phyloP scores from a whole-genome alignment of 2,113 vertebrate species.

The Heterotilapia buettikoferi region DNA sequence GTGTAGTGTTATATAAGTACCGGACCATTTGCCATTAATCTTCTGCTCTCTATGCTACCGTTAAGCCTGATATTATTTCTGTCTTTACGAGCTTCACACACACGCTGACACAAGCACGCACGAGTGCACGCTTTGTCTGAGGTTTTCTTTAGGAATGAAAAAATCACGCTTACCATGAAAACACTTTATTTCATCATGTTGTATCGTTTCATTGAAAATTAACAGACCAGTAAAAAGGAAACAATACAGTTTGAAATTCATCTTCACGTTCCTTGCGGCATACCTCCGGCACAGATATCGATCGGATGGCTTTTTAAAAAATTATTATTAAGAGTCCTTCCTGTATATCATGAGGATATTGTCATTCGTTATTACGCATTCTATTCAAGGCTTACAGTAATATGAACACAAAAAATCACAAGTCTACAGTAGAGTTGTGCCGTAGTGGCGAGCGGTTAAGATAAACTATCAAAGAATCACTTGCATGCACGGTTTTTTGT shows the following conservation, averaged over 20 bases:
- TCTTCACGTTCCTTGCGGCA: not conserved
- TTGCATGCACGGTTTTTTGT: slow-evolving; percentile 70
- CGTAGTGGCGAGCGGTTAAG: slow-evolving; percentile 36
- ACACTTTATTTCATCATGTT: slow-evolving; percentile 67
- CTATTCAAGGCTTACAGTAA: slow-evolving; percentile 57
- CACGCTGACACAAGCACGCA: not conserved
- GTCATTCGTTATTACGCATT: slow-evolving; percentile 47
- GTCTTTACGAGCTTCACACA: not conserved
- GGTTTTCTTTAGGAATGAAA: not conserved
- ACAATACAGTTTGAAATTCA: slow-evolving; percentile 41
- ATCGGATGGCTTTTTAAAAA: slow-evolving; percentile 46
- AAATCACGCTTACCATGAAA: slow-evolving; percentile 54
- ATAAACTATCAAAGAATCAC: slow-evolving; percentile 60
- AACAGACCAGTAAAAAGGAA: slow-evolving; percentile 59
- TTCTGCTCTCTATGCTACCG: not conserved
- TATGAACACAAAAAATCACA: slow-evolving; percentile 67
- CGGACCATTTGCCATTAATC: not conserved
- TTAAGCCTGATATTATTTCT: not conserved
- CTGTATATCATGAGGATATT: slow-evolving; percentile 11
- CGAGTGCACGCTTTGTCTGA: not conserved
- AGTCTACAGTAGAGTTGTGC: slow-evolving; percentile 58
- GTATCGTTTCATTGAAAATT: slow-evolving; percentile 58
- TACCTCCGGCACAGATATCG: slow-evolving; percentile 21
- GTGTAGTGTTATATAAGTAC: not conserved
- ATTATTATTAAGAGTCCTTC: slow-evolving; percentile 11